These are phyloP conservation scores for Protonemura montana DNA, from an alignment of 2,888 invertebrate genomes.

Conservation along the genomic window DNA sequence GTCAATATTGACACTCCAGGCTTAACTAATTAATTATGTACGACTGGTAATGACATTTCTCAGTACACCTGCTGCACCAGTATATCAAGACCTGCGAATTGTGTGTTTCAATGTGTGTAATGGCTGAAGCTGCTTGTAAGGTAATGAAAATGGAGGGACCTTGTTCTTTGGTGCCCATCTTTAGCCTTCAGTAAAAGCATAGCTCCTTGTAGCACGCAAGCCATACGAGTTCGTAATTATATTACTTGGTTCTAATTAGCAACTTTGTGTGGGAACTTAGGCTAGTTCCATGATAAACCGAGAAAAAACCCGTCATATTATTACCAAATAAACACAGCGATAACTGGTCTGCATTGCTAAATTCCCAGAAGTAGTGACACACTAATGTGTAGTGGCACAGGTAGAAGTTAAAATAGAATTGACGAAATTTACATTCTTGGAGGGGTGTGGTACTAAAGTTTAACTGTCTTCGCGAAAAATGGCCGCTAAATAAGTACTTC, in stretches of 20 bases:
- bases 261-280: neutral
- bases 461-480: no score
- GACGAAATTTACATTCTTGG: no score
- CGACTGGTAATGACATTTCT: neutral
- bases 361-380: neutral
- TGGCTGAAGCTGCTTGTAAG: neutral
- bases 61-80: neutral
- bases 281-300: neutral
- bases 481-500: no score
- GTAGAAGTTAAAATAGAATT: no score
- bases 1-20: neutral
- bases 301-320: neutral
- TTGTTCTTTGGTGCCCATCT: neutral
- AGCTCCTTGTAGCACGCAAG: neutral
- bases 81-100: neutral
- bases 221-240: neutral
- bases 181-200: neutral
- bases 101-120: neutral
- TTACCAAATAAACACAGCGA: neutral
- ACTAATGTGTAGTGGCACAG: no score
- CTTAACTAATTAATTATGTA: neutral
- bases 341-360: neutral
- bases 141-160: neutral
- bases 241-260: neutral
- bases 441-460: no score